Base-by-base conservation (phyloP, 2,113 vertebrate genomes). In the Gallinago paraguaiae region DNA sequence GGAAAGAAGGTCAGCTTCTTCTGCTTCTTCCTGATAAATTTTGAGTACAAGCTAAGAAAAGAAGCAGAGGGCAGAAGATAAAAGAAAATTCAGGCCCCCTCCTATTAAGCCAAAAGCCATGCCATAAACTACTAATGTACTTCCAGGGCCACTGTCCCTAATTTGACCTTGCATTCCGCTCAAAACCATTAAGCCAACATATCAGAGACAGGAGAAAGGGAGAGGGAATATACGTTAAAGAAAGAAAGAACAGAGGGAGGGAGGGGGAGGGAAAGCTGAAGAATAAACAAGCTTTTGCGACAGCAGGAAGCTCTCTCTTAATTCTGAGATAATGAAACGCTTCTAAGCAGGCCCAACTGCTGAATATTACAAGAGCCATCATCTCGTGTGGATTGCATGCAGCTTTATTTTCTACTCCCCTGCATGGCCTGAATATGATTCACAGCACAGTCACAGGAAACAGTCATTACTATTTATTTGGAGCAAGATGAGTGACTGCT, bases 291-390 rank as follows among this genome's bases (percentile, higher is more conserved):
- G 91, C 93, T 91, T 96, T 95, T 91, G 89, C 53, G 61, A 96
- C 97, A 97, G 97, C 97, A 96, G 97, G 97, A 97, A 96, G 95
- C 96, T 93, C 96, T 89, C 96, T 97, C 93, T 60, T 96, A 95
- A 96, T 91, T 95, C 83, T 93, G 95, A 96, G 93, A 96, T 97
- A 97, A 92, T 95, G 95, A 97, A 97, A 92, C 43, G 85, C 88
- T 96, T 96, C 94, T 95, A 93, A 93, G 83, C 72, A 96, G 80
- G 93, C 92, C 60, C 80, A 91, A 92, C 96, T 96, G 85, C 94
- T 92, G 71, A 97, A 88, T 91, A 94, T 95, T 94, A 93, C 94
- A 94, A 92, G 94, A 96, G 94, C 81, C 69, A 78, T 95, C 93
- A 85, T 96, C 70, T 87, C 65, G 9, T 92, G 93, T 91, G 84